Evolutionary conservation across 1,140 invertebrate species (phyloP).

Genomic region (Ceratina calcarata): DNA sequence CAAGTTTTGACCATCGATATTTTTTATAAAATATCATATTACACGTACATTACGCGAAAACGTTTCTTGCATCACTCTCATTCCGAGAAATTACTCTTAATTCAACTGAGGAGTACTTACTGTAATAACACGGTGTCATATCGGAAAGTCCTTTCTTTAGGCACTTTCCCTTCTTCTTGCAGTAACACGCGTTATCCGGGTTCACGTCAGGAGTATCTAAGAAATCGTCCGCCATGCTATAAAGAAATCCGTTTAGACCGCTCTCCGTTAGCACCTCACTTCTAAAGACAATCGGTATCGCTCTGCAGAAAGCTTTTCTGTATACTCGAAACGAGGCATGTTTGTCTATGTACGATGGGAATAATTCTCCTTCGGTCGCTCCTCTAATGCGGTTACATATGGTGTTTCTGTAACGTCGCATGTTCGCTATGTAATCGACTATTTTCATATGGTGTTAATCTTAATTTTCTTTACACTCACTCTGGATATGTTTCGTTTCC

Average conservation of each 20-base stretch:
- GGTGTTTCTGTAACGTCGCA: slow-evolving; percentile 72
- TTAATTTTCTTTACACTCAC: slow-evolving; percentile 58
- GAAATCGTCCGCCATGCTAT: slow-evolving; percentile 80
- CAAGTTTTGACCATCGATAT: no score
- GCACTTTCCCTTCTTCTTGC: slow-evolving; percentile 79
- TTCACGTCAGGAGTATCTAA: slow-evolving; percentile 82
- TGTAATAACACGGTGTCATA: slow-evolving; percentile 87
- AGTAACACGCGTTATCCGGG: slow-evolving; percentile 84
- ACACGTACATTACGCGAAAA: background rate
- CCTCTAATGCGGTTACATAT: slow-evolving; percentile 83
- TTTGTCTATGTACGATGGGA: slow-evolving; percentile 81
- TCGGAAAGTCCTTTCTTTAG: slow-evolving; percentile 84
- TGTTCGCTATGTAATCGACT: background rate
- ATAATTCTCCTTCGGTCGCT: slow-evolving; percentile 82
- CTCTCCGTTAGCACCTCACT: slow-evolving; percentile 60
- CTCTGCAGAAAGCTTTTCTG: slow-evolving; percentile 85
- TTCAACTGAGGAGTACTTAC: slow-evolving; percentile 77
- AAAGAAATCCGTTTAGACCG: slow-evolving; percentile 77
- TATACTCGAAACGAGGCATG: slow-evolving; percentile 82
- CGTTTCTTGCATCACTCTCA: background rate
- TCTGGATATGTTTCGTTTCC: slow-evolving; percentile 67
- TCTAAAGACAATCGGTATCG: slow-evolving; percentile 82
- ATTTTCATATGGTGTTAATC: no score
- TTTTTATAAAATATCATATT: no score
- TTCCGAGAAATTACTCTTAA: background rate